Percentiles rank a stretch among this genome's conserved stretches.
phyloP scores from a whole-genome alignment of 2,888 invertebrate genomes.

The Arctia plantaginis region DNA sequence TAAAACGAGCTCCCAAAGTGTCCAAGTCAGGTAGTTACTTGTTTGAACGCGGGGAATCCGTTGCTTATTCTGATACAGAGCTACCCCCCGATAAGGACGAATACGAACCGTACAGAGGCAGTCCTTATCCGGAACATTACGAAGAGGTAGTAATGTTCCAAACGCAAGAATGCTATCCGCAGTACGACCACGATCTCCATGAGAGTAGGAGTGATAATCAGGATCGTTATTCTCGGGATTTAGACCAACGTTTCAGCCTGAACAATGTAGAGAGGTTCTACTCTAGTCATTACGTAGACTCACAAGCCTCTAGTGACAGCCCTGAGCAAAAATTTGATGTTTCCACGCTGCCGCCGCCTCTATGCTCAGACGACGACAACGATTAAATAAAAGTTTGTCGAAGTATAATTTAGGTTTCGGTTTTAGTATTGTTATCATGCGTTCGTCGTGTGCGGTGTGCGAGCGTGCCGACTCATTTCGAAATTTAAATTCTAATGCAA shows the following conservation, averaged over 20 bases:
- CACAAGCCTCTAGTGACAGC: conserved; percentile 88
- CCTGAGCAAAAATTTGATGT: conserved; percentile 92
- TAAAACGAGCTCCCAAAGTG: conserved; percentile 82
- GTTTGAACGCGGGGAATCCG: conserved; percentile 79
- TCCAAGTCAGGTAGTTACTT: conserved; percentile 76
- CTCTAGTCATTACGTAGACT: conserved; percentile 85
- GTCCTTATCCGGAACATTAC: conserved; percentile 82
- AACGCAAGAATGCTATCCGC: conserved; percentile 82
- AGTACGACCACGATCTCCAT: conserved; percentile 72
- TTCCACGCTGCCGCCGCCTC: conserved; percentile 91
- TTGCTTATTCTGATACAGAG: conserved; percentile 81
- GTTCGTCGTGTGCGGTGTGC: conserved; percentile 60
- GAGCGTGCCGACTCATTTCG: conserved; percentile 62
- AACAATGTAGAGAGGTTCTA: conserved; percentile 83
- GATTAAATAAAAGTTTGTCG: conserved; percentile 66
- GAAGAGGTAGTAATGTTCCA: conserved; percentile 80
- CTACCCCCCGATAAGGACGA: conserved; percentile 78
- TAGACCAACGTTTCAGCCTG: conserved; percentile 82
- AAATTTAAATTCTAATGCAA: conserved; percentile 73
- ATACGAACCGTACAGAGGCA: conserved; percentile 79
- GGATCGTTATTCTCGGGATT: conserved; percentile 73
- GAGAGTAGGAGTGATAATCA: conserved; percentile 61
- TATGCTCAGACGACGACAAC: conserved; percentile 91
- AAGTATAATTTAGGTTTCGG: conserved; percentile 46
- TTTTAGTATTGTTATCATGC: conserved; percentile 60